Base-by-base conservation (phyloP, 1,140 invertebrate genomes). In the Drosophila auraria region DNA sequence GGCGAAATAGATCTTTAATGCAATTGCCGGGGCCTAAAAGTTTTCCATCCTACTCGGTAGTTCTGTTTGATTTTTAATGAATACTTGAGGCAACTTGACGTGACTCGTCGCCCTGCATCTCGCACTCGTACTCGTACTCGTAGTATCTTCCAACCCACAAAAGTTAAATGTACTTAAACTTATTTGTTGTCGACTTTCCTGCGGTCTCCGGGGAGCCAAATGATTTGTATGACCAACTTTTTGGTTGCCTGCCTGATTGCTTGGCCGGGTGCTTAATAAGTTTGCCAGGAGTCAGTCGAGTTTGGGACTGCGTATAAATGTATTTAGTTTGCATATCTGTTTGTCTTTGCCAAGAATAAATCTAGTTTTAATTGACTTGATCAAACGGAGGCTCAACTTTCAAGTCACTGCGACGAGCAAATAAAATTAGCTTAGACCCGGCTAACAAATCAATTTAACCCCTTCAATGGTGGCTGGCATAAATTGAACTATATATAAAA, bases 161-260 rank as follows among this genome's bases (percentile, higher is more conserved):
- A 81, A 80, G 78, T 81, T 80, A 80, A 80, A 75, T 76, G 78
- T 76, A 80, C 78, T 81, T 80, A 81, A 80, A 80, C 78, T 81
- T 81, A 80, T 81, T 80, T 80, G 78, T 81, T 80, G 71, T 81
- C 71, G 71, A 81, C 71, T 76, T 80, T 63, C 64, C 53, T 61
- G 42, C 63, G 60, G 70, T 66, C 69, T 66, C 64, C 42, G 23
- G 63, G 70, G 53, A 53, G 23, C 36, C 78, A 80, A 81, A 81
- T 80, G 78, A 80, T 80, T 80, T 80, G 78, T 80, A 81, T 81
- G 78, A 75, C 78, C 71, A 80, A 80, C 78, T 80, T 80, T 75
- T 76, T 12, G 72, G 70, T 72, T 73, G 78, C 54, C 69, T 72
- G 70, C 70, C 57, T 60, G 54, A 72, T 72, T 72, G 68, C 56